Evolutionary conservation across 2,888 invertebrate species (phyloP).

Genomic region (Apamea monoglypha): DNA sequence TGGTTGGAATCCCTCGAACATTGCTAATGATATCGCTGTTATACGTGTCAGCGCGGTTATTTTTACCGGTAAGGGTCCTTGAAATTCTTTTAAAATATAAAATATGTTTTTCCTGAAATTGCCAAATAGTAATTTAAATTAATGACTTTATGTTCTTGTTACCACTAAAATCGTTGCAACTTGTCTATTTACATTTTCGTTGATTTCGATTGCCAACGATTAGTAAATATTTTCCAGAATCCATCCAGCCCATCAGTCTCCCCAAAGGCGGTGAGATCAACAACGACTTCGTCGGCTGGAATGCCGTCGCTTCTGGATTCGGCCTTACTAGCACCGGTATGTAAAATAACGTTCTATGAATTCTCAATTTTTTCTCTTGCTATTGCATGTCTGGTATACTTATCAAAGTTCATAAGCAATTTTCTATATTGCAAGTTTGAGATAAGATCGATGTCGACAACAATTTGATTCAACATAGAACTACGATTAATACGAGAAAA

Average conservation of each 20-base stretch:
- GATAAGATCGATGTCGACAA: background rate
- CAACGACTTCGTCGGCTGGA: constrained; percentile 67
- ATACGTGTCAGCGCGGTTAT: constrained; percentile 25
- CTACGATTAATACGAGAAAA: background rate
- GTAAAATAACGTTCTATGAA: background rate
- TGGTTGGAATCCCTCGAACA: constrained; percentile 25
- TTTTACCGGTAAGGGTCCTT: constrained; percentile 36
- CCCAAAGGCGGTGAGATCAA: constrained; percentile 68
- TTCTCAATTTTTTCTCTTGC: background rate
- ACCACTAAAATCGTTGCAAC: background rate
- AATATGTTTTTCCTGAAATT: too few species aligned
- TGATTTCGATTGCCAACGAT: background rate
- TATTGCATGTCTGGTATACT: background rate
- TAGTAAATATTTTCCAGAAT: constrained; percentile 65
- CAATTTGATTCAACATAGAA: too few species aligned
- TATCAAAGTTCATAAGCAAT: background rate
- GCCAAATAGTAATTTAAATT: background rate
- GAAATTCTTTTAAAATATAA: too few species aligned
- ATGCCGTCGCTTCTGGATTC: constrained; percentile 76
- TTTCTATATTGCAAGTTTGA: background rate
- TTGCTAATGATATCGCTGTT: constrained; percentile 49
- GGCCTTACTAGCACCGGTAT: constrained; percentile 75
- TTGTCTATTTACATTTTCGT: background rate
- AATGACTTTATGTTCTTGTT: background rate
- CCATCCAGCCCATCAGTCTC: constrained; percentile 75